Evolutionary conservation across 2,797 vertebrate species (phyloP).

Genomic region (Platalea minor): DNA sequence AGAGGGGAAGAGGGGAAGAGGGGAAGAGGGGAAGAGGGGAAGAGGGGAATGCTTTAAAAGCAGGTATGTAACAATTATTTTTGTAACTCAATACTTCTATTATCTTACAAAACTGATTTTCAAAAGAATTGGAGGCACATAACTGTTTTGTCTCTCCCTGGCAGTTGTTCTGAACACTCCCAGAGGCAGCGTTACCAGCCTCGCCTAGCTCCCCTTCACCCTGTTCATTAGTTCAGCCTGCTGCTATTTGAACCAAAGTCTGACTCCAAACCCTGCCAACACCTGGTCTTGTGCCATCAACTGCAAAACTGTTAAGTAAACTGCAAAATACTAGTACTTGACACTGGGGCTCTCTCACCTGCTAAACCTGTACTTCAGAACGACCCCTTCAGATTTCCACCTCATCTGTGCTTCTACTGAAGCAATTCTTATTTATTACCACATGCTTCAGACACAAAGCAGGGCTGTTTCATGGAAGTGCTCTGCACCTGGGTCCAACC

Average conservation of each 20-base stretch:
- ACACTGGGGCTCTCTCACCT: not conserved
- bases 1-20: too few relatives aligned
- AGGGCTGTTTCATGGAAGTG: not conserved
- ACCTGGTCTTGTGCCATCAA: not conserved
- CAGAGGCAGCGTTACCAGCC: not conserved
- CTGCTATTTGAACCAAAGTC: not conserved
- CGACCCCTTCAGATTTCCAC: not conserved
- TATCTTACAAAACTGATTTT: not conserved
- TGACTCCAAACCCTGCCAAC: not conserved
- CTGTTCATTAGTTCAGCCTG: not conserved
- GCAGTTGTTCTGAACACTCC: not conserved
- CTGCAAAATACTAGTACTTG: not conserved
- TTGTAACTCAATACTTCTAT: not conserved
- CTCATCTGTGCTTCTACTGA: not conserved
- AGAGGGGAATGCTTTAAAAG: not conserved
- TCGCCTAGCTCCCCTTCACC: accelerated
- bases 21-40: too few relatives aligned
- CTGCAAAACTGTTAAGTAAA: not conserved
- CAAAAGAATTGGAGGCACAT: not conserved
- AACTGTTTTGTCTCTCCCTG: not conserved
- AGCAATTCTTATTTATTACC: not conserved
- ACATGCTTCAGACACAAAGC: not conserved
- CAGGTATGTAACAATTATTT: not conserved
- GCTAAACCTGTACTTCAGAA: not conserved
- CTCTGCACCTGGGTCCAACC: not conserved